Evolutionary conservation across 2,797 vertebrate species (phyloP).

Genomic region (Podarcis siculus): DNA sequence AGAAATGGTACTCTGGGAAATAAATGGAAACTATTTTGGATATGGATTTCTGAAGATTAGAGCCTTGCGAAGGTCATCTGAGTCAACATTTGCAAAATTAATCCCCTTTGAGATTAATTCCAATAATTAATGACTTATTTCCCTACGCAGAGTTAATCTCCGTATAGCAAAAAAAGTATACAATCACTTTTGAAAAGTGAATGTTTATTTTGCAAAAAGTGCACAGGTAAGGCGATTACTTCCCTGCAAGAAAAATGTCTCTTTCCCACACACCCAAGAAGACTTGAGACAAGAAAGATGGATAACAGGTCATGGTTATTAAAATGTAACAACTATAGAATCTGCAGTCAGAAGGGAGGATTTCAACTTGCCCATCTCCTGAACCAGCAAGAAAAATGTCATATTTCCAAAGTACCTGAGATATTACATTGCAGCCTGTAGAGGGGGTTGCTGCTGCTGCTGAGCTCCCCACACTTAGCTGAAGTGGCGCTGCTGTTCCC

Average conservation of each 20-base stretch:
- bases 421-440: too few species aligned
- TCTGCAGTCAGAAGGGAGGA: too few species aligned
- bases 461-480: too few species aligned
- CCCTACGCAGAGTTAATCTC: not conserved
- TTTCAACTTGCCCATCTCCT: too few species aligned
- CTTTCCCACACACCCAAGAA: too few species aligned
- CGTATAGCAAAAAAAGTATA: not conserved
- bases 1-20: not conserved
- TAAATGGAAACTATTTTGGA: not conserved
- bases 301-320: too few species aligned
- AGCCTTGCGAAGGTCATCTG: not conserved
- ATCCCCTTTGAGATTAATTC: slow-evolving; percentile 7
- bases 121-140: not conserved
- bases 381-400: not conserved
- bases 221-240: not conserved
- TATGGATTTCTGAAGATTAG: not conserved
- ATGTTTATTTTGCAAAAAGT: not conserved
- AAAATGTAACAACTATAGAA: too few species aligned
- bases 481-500: too few species aligned
- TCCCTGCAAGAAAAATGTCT: not conserved
- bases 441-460: too few species aligned
- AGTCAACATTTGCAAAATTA: not conserved
- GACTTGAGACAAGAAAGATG: too few species aligned
- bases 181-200: not conserved
- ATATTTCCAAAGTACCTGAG: not conserved